Evolutionary conservation across 2,888 invertebrate genomes (phyloP), one percentile per base, ranked within the genome.

Genomic region (Troglohyphantes excavatus): DNA sequence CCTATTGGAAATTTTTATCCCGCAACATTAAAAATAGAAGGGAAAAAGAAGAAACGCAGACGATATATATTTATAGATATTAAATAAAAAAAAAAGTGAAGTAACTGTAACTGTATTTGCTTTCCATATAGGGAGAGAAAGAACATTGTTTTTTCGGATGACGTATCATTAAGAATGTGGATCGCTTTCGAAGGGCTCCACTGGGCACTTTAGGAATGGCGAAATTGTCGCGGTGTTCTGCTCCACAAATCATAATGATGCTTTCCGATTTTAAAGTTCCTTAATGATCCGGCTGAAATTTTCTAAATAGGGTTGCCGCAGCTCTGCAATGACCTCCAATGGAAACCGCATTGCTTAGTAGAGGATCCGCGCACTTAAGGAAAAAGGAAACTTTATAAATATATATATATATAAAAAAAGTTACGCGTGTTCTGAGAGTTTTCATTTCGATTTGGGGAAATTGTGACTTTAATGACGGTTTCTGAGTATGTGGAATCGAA

Each of bases 91-190:
- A 65, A 23, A 65, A 27, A 23, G 23, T 1, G 11, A 23, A 65
- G 13, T 27, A 65, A 65, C 23, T 27, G 13, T 65, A 27, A 65
- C 65, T 65, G 65, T 65, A 27, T 65, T 65, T 65, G 23, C 65
- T 65, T 65, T 65, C 27, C 65, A 65, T 65, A 13, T 6, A 21
- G 21, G 17, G 33, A 33, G 53, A 53, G 53, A n/a, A 53, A 61
- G 33, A 76, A 46, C 75, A 76, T 76, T 61, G 75, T 76, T 76
- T 72, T 76, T 76, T 76, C 19, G 75, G 11, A 76, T 61, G 59
- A 76, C 33, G 75, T 53, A 33, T 76, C 75, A 76, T 76, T 76
- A 76, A 76, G 61, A 76, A 33, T 61, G 13, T 33, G 59, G 33
- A 21, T 53, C 19, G 27, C 26, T 59, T 61, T 29, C 33, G 29